Conservation (phyloP, 2,797 vertebrate genomes). For the Silurus aristotelis region DNA sequence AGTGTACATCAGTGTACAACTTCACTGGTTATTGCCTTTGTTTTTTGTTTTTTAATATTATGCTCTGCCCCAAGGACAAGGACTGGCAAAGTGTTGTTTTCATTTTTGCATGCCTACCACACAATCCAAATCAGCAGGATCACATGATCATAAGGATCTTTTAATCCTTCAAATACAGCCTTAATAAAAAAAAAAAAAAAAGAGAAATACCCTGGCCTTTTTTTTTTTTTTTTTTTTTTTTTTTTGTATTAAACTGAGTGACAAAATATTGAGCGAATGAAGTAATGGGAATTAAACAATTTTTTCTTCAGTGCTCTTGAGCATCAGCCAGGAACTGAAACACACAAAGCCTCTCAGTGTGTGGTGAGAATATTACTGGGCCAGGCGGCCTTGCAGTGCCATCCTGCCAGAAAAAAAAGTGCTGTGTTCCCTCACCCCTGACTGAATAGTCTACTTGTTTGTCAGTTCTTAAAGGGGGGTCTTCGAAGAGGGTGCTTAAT, state of each 20-base stretch:
- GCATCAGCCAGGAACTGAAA: conserved; percentile 57
- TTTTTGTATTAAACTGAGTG: conserved; percentile 29
- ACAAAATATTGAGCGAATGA: conserved; percentile 59
- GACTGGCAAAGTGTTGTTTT: conserved; percentile 57
- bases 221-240: neutral
- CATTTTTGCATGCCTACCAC: conserved; percentile 53
- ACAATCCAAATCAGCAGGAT: conserved; percentile 73
- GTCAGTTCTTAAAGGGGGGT: conserved; percentile 67
- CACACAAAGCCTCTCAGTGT: conserved; percentile 67
- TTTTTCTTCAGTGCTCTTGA: conserved; percentile 65
- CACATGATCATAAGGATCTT: conserved; percentile 79
- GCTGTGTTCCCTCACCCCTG: conserved; percentile 65
- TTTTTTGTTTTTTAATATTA: conserved; percentile 60
- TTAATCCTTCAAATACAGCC: conserved; percentile 77
- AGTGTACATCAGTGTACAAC: too few species aligned
- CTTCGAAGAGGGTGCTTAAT: conserved; percentile 61
- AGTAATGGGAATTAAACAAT: conserved; percentile 66
- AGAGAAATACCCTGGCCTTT: neutral
- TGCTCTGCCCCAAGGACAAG: conserved; percentile 53
- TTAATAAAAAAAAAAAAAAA: conserved; percentile 63
- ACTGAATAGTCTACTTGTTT: conserved; percentile 75
- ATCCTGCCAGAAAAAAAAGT: conserved; percentile 68
- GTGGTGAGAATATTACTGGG: conserved; percentile 66
- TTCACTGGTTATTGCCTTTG: neutral
- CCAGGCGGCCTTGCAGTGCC: conserved; percentile 66